Conservation (phyloP, 2,888 invertebrate species). For the Laspeyria flexula region DNA sequence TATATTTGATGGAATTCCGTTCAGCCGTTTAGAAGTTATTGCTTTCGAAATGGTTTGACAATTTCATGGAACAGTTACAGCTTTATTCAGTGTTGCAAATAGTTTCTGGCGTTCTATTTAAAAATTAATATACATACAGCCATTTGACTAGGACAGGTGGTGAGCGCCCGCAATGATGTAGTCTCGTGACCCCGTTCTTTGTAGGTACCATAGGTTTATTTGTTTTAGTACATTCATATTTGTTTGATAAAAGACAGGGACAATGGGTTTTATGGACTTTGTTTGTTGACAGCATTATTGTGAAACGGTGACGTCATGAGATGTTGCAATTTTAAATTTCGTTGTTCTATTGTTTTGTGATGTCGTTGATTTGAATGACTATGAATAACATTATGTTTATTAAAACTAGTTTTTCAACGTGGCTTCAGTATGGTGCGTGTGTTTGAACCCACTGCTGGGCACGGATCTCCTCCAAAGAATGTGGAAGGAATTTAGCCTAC, state of each 20-base stretch:
- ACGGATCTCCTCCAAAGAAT: no score
- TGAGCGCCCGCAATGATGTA: slow-evolving; percentile 14
- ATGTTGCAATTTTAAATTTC: background rate
- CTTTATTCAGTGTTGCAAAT: no score
- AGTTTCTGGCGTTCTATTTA: slow-evolving; percentile 26
- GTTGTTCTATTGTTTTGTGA: background rate
- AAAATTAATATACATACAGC: slow-evolving; percentile 26
- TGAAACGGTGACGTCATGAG: background rate
- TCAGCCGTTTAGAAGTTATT: no score
- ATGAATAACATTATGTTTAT: no score
- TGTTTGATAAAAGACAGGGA: slow-evolving; percentile 29
- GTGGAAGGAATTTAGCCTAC: no score
- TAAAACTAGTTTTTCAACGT: no score
- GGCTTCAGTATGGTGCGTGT: no score
- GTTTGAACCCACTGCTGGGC: no score
- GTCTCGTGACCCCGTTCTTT: slow-evolving; percentile 37
- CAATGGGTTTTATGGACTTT: background rate
- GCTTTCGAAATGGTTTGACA: no score
- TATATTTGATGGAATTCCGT: no score
- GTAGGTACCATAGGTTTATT: slow-evolving; percentile 6
- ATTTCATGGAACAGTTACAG: no score
- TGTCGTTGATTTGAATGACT: background rate
- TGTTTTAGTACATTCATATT: slow-evolving; percentile 20
- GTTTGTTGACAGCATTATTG: background rate
- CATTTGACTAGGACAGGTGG: slow-evolving; percentile 31